Conservation (phyloP, 2,797 vertebrate genomes). For the Megalops cyprinoides region DNA sequence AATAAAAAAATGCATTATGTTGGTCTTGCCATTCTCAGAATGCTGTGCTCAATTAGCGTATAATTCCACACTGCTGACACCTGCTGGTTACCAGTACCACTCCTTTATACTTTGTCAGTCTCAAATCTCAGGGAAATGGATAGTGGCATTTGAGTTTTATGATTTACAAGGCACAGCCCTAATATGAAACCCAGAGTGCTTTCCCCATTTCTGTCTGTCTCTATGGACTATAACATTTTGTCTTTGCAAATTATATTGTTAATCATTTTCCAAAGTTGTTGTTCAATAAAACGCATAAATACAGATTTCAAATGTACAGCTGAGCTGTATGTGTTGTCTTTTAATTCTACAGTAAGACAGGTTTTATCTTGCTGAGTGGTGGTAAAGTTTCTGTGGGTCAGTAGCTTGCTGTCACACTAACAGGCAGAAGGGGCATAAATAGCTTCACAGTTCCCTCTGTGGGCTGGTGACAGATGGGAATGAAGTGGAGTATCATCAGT, state of each 20-base stretch:
- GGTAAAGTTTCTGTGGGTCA: too few relatives aligned
- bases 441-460: background rate
- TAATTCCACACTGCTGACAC: background rate
- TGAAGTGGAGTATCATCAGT: too few relatives aligned
- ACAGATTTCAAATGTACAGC: background rate
- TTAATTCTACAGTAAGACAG: background rate
- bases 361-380: too few relatives aligned
- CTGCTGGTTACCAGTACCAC: background rate
- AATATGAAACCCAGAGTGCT: background rate
- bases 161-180: too few relatives aligned
- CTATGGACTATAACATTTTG: background rate
- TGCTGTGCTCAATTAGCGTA: background rate
- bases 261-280: background rate
- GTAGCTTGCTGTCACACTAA: background rate
- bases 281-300: background rate
- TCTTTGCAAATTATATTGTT: background rate
- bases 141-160: background rate
- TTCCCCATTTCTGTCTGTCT: background rate
- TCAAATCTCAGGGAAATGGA: background rate
- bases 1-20: background rate
- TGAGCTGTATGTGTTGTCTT: background rate
- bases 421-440: background rate
- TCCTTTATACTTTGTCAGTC: background rate
- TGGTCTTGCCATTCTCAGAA: background rate
- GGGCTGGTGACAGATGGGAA: too few relatives aligned